These are phyloP conservation scores for Aplodontia rufa DNA, from an alignment of 2,113 vertebrate genomes.

Conservation along the genomic window DNA sequence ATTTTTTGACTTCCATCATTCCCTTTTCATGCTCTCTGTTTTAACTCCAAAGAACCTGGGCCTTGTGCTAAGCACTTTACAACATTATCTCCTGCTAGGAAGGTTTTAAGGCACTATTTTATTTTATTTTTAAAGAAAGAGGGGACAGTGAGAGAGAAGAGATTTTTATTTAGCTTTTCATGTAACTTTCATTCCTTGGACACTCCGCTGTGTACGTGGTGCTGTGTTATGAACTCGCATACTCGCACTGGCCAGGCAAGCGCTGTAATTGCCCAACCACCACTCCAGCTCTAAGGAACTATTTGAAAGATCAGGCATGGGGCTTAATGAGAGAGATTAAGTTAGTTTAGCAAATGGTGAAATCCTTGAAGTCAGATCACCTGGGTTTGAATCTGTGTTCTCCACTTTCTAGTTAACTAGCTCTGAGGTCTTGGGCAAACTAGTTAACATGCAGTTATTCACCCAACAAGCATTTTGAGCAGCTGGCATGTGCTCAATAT, in stretches of 20 bases:
- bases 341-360: not conserved
- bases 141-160: too few species aligned
- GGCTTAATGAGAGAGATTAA: not conserved
- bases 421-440: not conserved
- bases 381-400: not conserved
- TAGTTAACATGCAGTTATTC: constrained; percentile 15
- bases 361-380: not conserved
- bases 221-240: too few species aligned
- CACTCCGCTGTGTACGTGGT: too few species aligned
- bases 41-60: not conserved
- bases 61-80: not conserved
- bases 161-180: too few species aligned
- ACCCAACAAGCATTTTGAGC: not conserved
- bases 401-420: not conserved
- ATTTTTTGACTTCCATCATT: not conserved
- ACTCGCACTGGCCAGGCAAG: too few species aligned
- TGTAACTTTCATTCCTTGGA: too few species aligned
- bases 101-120: not conserved
- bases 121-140: too few species aligned
- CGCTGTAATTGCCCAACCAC: too few species aligned
- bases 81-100: not conserved
- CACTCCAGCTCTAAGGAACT: too few species aligned
- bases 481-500: not conserved
- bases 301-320: not conserved
- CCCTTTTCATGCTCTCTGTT: not conserved